Base-by-base conservation (phyloP, 2,888 invertebrate species). In the Agonopterix arenella region DNA sequence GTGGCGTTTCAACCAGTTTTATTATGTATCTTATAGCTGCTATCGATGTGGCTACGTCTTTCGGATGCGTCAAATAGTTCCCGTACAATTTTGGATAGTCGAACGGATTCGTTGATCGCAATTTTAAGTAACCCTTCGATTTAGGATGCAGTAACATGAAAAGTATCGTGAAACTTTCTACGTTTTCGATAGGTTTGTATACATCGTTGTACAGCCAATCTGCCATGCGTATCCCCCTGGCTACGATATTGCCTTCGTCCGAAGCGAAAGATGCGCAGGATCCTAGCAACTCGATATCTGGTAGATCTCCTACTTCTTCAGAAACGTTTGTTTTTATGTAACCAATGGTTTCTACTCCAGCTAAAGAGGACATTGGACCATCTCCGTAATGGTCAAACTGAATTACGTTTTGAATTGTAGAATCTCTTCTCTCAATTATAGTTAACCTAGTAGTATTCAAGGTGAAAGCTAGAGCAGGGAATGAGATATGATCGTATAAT, bases 1-100 rank as follows among this genome's bases (percentile, higher is more conserved):
- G 84, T 5, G 78, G 73, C 0, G 93, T 92, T 43, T 90, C 81
- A 0, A 91, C 83, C 28, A 93, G 67, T 51, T 89, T 86, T 40
- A 90, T 76, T 8, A 91, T 84, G 55, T 92, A 90, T 48, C 78
- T 63, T 58, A 91, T 90, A 4, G 91, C 93, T 52, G 93, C 91
- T 45, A 93, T 71, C 61, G 93, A 73, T 1, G 91, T 88, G 16
- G 84, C 84, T 1, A 91, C 68, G 58, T 95, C 95, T 50, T 90
- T 76, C 7, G 85, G 85, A 46, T 92, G 86, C 1, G 91, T 85
- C 56, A 95, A 90, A 67, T 95, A 95, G 73, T 95, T 94, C 0
- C 94, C 93, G 61, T 93, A 91, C 51, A 96, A 89, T 36, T 90
- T 78, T 0, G 95, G 95, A 50, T 91, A 86, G 11, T 92, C 90